Base-by-base conservation (phyloP, 23 tunicate species). In the Phallusia fumigata region DNA sequence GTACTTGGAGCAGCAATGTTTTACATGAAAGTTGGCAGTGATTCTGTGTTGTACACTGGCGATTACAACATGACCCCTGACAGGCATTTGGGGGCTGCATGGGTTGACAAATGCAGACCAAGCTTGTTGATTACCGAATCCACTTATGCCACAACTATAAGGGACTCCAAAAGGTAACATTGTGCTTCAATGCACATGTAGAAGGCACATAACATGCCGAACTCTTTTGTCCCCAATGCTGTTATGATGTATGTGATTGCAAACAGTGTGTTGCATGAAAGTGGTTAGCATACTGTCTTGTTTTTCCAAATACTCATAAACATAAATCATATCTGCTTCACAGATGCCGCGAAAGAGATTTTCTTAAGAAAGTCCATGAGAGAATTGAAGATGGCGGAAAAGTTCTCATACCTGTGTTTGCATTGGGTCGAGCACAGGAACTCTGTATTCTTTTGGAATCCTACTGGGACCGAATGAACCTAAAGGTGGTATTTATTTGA, bases 61-160 rank as follows among this genome's bases (percentile, higher is more conserved):
- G 99, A 96, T 69, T 96, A 90, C 77, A 96, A 96, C 82, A 96
- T 96, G 99, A 96, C 99, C 53, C 99, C 99, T 28, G 99, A 97
- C 72, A 88, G 99, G 15, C 99, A 97, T 78, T 72, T 97, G 73
- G 97, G 97, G 13, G 99, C 99, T 13, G 99, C 99, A 22, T 92
- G 97, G 99, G 97, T 89, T 0, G 97, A 92, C 82, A 93, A 88
- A 64, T 92, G 97, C 73, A 72, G 93, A 52, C 99, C 99, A 0
- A 85, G 83, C 53, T 33, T 97, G n/a, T 88, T 97, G 0, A 97
- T 97, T 58, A 88, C 97, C 0, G 99, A 97, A 83, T 97, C 99
- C 30, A 97, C 99, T 13, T 97, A 97, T 83, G 97, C 97, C 18
- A 97, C 99, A 31, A 92, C 97, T 13, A 92, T 97, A 10, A 69